Evolutionary conservation across 2,888 invertebrate species (phyloP), one percentile per base, ranked within the genome.

Genomic region (Meganola albula): DNA sequence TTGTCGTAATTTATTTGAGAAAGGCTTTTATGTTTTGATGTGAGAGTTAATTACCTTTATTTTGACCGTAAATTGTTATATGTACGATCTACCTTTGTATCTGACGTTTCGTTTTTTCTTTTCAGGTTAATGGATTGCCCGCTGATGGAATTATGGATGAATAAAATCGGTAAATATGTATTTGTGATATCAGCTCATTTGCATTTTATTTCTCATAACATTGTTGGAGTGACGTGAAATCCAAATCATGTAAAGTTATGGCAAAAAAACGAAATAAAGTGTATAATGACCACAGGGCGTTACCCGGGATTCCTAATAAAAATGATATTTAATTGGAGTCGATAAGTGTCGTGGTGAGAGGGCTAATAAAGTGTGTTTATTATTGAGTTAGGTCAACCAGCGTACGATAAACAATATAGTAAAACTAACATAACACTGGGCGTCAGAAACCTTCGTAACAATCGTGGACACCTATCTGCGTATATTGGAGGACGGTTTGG

Each of bases 311-410:
- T 78, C 72, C 65, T 64, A 83, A 84, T 84, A 85, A 85, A 85
- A 82, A 82, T 77, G 72, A 74, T 77, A 83, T 83, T 84, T 85
- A 85, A 85, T 83, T 84, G 83, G 70, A 72, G 61, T 58, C 80
- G 83, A 83, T 83, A 84, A 76, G 71, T 60, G 64, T 69, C 76
- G 62, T 70, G 74, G 66, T 59, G 69, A 74, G 79, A 71, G 63
- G 75, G 63, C 74, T 69, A 83, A 85, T 85, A 85, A 85, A 85
- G 72, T 73, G 67, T 53, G 66, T 80, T 79, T 82, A 79, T 82
- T 75, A 72, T 73, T 74, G 70, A 74, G 74, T 76, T 72, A 73
- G 67, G 67, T 66, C 64, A 67, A 58, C 58, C 50, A 63, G 55
- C 54, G 53, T 57, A 56, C 67, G 74, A 79, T 82, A 80, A 79